Evolutionary conservation across 2,888 invertebrate species (phyloP).

Genomic region (Meta bourneti): DNA sequence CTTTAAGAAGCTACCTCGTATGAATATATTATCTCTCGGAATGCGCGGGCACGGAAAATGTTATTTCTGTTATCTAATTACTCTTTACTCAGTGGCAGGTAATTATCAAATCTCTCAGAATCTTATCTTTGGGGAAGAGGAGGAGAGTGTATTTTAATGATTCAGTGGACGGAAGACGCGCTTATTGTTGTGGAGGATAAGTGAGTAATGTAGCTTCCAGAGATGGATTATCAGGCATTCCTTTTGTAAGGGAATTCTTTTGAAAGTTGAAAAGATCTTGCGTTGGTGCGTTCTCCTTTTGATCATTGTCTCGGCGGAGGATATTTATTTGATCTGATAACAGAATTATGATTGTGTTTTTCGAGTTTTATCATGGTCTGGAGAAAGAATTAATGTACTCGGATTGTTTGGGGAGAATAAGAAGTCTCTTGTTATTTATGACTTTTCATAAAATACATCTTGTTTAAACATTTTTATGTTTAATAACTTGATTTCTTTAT

Average conservation of each 20-base stretch:
- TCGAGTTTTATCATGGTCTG: background rate
- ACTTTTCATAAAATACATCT: background rate
- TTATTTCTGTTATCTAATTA: slow-evolving; percentile 44
- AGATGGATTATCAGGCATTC: slow-evolving; percentile 33
- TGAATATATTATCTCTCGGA: slow-evolving; percentile 24
- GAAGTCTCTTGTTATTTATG: background rate
- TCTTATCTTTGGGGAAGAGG: background rate
- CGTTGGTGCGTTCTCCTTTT: background rate
- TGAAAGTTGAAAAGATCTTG: background rate
- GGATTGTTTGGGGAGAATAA: background rate
- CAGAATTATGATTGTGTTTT: background rate
- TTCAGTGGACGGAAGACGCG: background rate
- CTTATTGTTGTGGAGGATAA: slow-evolving; percentile 31
- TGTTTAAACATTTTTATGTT: too few species aligned
- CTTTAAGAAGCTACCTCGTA: slow-evolving; percentile 2
- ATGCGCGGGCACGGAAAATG: background rate
- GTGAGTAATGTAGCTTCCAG: slow-evolving; percentile 39
- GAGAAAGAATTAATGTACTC: background rate
- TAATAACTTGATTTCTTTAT: too few species aligned
- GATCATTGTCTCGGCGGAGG: background rate
- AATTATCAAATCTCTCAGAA: slow-evolving; percentile 44
- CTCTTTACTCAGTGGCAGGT: slow-evolving; percentile 18
- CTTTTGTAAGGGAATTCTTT: background rate
- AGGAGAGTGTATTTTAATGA: slow-evolving; percentile 28
- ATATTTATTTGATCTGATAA: background rate